Conservation (phyloP, 2,797 vertebrate species). For the Chrysocyon brachyurus region DNA sequence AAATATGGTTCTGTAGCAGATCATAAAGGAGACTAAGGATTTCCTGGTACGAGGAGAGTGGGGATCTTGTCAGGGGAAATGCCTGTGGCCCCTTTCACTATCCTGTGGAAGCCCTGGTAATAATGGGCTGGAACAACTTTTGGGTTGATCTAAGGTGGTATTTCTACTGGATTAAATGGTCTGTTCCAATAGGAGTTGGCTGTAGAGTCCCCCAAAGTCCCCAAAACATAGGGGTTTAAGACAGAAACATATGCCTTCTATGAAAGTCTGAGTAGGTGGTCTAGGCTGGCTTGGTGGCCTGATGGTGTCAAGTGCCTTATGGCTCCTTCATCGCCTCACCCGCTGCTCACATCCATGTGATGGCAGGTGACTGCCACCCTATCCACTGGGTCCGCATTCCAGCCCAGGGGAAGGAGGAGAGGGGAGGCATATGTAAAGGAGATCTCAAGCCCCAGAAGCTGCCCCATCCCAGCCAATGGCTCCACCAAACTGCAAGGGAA, state of each 20-base stretch:
- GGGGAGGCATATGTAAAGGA: not conserved
- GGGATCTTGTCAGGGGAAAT: not conserved
- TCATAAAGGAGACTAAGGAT: not conserved
- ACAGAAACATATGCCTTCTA: not conserved
- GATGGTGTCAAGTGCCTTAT: not conserved
- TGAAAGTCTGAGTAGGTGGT: not conserved
- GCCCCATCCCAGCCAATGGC: not conserved
- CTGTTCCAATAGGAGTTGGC: not conserved
- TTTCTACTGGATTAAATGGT: not conserved
- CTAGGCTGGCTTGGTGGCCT: not conserved
- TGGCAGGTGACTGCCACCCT: not conserved
- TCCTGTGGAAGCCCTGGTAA: not conserved
- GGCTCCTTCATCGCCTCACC: not conserved
- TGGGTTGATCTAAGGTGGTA: not conserved
- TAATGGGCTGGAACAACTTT: not conserved
- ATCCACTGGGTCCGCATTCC: not conserved
- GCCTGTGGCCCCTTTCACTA: not conserved
- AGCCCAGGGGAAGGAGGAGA: not conserved
- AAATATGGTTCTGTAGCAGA: not conserved
- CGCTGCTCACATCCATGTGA: not conserved
- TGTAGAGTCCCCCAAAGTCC: not conserved
- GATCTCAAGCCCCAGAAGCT: not conserved
- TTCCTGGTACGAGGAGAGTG: not conserved
- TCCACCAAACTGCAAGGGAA: not conserved
- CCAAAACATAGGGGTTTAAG: not conserved